phyloP scores from a whole-genome alignment of 2,113 vertebrate species.

The Labrus mixtus region DNA sequence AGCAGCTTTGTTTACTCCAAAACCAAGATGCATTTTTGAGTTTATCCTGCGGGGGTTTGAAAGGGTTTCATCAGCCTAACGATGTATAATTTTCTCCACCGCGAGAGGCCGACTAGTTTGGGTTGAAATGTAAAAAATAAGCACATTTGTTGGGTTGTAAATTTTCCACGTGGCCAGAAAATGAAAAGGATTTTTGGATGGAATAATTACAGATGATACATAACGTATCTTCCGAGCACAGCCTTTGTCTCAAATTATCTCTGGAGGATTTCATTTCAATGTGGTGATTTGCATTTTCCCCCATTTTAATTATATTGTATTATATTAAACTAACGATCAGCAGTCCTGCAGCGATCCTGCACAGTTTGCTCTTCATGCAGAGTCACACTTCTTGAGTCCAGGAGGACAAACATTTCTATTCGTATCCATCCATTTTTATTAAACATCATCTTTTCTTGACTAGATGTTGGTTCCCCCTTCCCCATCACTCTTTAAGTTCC shows the following conservation, averaged over 20 bases:
- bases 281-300: too few species aligned
- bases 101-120: constrained; percentile 27
- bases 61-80: constrained; percentile 26
- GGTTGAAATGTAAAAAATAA: constrained; percentile 10
- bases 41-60: constrained; percentile 19
- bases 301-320: too few species aligned
- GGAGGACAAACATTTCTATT: too few species aligned
- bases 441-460: too few species aligned
- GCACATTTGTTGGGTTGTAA: neutral
- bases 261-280: too few species aligned
- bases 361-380: too few species aligned
- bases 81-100: constrained; percentile 35
- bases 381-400: too few species aligned
- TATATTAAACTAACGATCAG: too few species aligned
- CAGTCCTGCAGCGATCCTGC: too few species aligned
- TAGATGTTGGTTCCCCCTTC: neutral
- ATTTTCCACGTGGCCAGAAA: neutral
- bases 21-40: constrained; percentile 14
- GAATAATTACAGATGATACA: neutral
- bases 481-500: neutral
- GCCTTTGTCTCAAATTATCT: too few species aligned
- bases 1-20: constrained; percentile 4
- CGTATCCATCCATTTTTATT: too few species aligned
- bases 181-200: neutral
- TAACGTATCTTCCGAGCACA: too few species aligned